phyloP scores from a whole-genome alignment of 2,888 invertebrate genomes.

The Erpobdella octoculata region DNA sequence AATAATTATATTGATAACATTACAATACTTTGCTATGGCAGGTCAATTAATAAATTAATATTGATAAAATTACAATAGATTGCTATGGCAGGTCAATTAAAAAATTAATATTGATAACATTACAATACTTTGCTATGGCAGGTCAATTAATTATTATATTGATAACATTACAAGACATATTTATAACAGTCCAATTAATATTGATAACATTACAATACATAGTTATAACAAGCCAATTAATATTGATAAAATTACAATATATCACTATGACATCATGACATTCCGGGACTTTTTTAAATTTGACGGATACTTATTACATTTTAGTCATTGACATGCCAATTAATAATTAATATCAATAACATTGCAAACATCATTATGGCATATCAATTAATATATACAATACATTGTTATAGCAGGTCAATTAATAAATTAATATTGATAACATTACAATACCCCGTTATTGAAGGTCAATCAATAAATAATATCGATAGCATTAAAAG shows the following conservation, averaged over 20 bases:
- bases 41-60: not conserved
- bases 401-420: not conserved
- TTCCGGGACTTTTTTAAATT: no score
- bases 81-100: not conserved
- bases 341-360: no score
- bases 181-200: not conserved
- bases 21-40: slow-evolving; percentile 5
- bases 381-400: not conserved
- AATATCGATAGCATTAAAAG: not conserved
- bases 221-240: not conserved
- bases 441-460: no score
- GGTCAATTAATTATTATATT: not conserved
- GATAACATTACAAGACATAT: not conserved
- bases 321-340: no score
- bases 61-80: no score
- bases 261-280: no score
- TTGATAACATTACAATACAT: no score
- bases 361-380: no score
- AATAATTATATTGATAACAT: not conserved
- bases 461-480: not conserved
- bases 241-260: not conserved
- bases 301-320: no score
- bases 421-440: not conserved
- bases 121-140: slow-evolving; percentile 5
- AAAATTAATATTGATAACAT: not conserved